Evolutionary conservation across 2,888 invertebrate genomes (phyloP), one percentile per base, ranked within the genome.

Genomic region (Oxystoma pomonae): DNA sequence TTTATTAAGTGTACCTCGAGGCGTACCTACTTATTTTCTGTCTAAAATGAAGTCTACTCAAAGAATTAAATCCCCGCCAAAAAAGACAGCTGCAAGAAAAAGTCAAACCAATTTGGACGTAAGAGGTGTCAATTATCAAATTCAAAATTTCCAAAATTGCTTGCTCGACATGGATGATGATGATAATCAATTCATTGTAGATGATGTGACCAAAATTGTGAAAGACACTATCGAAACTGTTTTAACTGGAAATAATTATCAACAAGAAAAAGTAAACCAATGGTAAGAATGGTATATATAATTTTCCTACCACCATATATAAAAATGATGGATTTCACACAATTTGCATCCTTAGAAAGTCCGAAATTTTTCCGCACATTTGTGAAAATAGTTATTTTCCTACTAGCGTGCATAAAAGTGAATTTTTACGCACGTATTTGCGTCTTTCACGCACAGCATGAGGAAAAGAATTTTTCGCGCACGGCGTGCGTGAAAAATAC

Each of bases 171-270:
- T 77, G 78, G 78, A 78, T 63, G 79, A 80, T 59, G 80, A 81
- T 78, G 83, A 83, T 67, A 75, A 83, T 70, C 77, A 80, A 53
- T 86, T 86, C 70, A 86, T 88, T 71, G 87, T 89, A 16, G 90
- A 91, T 79, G 90, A 90, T 74, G 87, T 90, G 0, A 89, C 88
- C 73, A 90, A 87, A 74, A 87, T 90, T 60, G 87, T 90, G 16
- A 87, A 90, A 76, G 90, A 90, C 74, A 88, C 87, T 21, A 87
- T 92, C 62, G 92, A 92, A 76, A 81, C 85, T 55, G 85, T 87
- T 58, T 86, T 93, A 64, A 91, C 90, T 52, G 88, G 88, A 16
- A 89, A 87, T 74, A 79, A 83, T 0, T 93, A 92, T 76, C 83
- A 84, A 65, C 86, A 86, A 72, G 84, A 83, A 63, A 87, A 88